These are phyloP conservation scores for Coboldia fuscipes DNA, from an alignment of 1,140 invertebrate genomes.

Conservation along the genomic window DNA sequence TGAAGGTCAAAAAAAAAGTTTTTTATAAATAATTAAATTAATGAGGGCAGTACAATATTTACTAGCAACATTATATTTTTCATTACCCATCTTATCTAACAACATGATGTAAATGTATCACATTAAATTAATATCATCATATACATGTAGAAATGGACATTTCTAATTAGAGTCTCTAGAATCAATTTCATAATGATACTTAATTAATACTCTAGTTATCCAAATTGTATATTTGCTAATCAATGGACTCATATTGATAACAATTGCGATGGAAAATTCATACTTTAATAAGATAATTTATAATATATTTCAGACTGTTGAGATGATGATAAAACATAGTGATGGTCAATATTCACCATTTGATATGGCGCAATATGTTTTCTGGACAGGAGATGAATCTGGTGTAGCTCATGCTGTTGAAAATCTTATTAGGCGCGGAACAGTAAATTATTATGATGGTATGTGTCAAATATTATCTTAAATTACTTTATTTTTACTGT, in stretches of 20 bases:
- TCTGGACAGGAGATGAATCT: slow-evolving; percentile 54
- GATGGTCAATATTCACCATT: slow-evolving; percentile 40
- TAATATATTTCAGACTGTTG: slow-evolving; percentile 13
- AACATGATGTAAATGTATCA: no score
- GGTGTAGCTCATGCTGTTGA: slow-evolving; percentile 48
- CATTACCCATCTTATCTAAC: no score
- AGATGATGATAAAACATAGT: slow-evolving; percentile 17
- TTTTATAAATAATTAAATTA: not conserved
- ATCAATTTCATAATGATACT: not conserved
- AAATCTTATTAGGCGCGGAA: slow-evolving; percentile 43
- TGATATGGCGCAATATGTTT: slow-evolving; percentile 55
- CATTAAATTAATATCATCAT: no score
- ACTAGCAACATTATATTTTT: not conserved
- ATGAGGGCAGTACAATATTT: not conserved
- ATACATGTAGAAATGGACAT: no score
- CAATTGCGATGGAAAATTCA: not conserved
- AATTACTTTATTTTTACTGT: not conserved
- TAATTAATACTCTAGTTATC: not conserved
- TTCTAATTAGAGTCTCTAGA: not conserved
- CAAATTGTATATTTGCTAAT: not conserved
- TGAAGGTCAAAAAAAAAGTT: slow-evolving; percentile 3
- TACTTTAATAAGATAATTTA: not conserved
- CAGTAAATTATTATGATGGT: slow-evolving; percentile 41
- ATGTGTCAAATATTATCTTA: not conserved
- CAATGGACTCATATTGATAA: not conserved